These are phyloP conservation scores for Drosophila trichaetosa DNA, from an alignment of 2,888 invertebrate species.

Conservation along the genomic window DNA sequence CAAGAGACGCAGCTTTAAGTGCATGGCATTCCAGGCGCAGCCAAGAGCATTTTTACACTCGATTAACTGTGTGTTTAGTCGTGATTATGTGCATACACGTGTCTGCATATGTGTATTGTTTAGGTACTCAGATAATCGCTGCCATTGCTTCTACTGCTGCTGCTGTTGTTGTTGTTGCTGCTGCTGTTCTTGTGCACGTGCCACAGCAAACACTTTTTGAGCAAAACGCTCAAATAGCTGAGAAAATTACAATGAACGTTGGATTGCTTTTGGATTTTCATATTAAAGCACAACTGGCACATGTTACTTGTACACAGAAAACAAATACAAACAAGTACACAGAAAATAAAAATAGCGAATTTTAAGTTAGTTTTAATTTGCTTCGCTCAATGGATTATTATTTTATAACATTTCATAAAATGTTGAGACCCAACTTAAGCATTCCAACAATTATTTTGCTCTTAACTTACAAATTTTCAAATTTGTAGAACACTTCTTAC, in stretches of 20 bases:
- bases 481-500: not conserved
- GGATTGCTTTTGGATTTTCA: slow-evolving; percentile 66
- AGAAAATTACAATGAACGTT: slow-evolving; percentile 68
- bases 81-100: slow-evolving; percentile 54
- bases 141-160: slow-evolving; percentile 8
- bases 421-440: not conserved
- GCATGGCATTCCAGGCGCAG: slow-evolving; percentile 35
- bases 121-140: slow-evolving; percentile 51
- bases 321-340: slow-evolving; percentile 2
- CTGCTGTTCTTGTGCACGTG: slow-evolving; percentile 43
- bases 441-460: not conserved
- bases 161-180: slow-evolving; percentile 13
- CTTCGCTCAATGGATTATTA: not conserved
- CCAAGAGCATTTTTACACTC: slow-evolving; percentile 74
- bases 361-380: not conserved
- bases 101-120: slow-evolving; percentile 42
- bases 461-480: too few relatives aligned
- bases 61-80: slow-evolving; percentile 68
- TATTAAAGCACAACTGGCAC: slow-evolving; percentile 43
- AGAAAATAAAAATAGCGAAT: not conserved
- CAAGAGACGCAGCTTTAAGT: slow-evolving; percentile 29
- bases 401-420: not conserved
- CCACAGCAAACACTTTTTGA: slow-evolving; percentile 41
- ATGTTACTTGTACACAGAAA: slow-evolving; percentile 11
- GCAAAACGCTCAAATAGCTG: slow-evolving; percentile 49